Base-by-base conservation (phyloP, 1,140 invertebrate genomes). In the Aphidius gifuensis region DNA sequence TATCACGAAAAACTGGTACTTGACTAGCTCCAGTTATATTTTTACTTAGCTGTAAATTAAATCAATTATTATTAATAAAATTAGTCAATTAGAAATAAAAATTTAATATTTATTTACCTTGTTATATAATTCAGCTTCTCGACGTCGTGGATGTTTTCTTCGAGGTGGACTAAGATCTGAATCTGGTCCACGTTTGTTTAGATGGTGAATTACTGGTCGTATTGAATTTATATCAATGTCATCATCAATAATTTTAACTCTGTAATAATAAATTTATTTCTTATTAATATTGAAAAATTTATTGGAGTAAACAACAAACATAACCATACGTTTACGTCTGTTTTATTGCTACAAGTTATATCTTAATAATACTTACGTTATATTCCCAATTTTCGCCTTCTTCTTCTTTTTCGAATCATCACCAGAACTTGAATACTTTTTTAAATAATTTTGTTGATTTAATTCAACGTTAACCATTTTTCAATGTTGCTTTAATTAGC, bases 181-280 rank as follows among this genome's bases (percentile, higher is more conserved):
- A 38, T 51, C 45, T 23, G 23, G 60, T 42, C 38, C 39, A 11
- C 55, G 38, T 48, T 8, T 40, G 58, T 64, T 62, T 16, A 16
- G 16, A 16, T 16, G 16, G 16, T 32, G 23, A 32, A 32, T 32
- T 32, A 87, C 71, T 9, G 83, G 75, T 32, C 83, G 73, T n/a
- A 90, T 78, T 53, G 86, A 85, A 7, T 83, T 82, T 6, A 90
- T 66, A 71, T 91, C 89, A 40, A 92, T 74, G 72, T 96, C 92
- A 80, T 96, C 93, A 78, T 97, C 94, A 64, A 97, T 91, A 65
- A 98, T 92, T 80, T 88, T 89, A 4, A 94, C 85, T 67, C 92
- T 94, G 71, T 51, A 86, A 87, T 1, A 77, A 67, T 64, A 74
- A 16, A 42, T 32, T 42, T 67, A 63, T 54, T 47, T 9, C 49